Evolutionary conservation across 2,797 vertebrate genomes (phyloP), one percentile per base, ranked within the genome.

Genomic region (Anabacerthia variegaticeps): DNA sequence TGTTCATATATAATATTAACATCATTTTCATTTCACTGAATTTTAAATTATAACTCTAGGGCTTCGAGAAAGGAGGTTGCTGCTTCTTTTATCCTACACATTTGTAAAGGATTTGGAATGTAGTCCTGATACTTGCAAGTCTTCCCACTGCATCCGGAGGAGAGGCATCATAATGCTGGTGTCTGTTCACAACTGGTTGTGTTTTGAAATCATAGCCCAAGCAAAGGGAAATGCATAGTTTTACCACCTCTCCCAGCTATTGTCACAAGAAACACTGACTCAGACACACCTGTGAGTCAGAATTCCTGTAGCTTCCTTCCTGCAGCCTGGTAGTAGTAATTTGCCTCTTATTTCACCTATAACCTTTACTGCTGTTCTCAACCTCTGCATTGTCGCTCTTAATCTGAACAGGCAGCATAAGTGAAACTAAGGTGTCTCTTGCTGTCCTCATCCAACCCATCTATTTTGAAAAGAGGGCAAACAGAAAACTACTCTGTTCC

Each of bases 261-360:
- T 20, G 13, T 85, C 93, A 78, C 66, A 72, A 94, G 91, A 58
- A 93, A 28, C 85, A 72, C 66, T 90, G 85, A 89, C 59, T 93
- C 82, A 89, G 73, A 78, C 82, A 56, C 85, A 96, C 89, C 87
- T 86, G 76, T 90, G 92, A 95, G 44, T 96, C 93, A 95, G 78
- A 92, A 90, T 93, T 90, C 89, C 63, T 85, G 37, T 27, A 9
- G 44, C 55, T 94, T 92, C 89, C 79, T 93, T 95, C 44, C 83
- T 94, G 83, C 77, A 91, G 80, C 80, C 63, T 19, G 0, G 9
- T 68, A 39, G 79, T 39, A 67, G 26, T 66, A 59, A 61, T 85
- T 92, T 88, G 48, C 89, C 77, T 95, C 54, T 69, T 76, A 49
- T 26, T 92, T 85, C 74, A 73, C 13, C 82, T 91, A 48, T 83